A percentile compares a stretch with the other conserved stretches of the same genome.
These are phyloP conservation scores for Schizothorax lantsangensis DNA, from an alignment of 2,797 vertebrate genomes.

Conservation along the genomic window DNA sequence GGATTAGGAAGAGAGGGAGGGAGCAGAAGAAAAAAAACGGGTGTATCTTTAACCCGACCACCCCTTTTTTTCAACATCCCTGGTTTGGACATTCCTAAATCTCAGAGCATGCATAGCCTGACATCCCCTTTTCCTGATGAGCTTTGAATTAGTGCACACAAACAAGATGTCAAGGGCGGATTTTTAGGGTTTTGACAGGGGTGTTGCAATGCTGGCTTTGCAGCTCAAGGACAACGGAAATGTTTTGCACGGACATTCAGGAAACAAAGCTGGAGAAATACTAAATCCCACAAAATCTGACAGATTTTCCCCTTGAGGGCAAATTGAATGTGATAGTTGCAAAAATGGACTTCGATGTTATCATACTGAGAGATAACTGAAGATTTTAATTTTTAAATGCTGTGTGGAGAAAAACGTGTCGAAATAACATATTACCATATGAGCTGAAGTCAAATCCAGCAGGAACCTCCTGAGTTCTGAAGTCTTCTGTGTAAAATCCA, in stretches of 20 bases:
- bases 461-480: slow-evolving; percentile 83
- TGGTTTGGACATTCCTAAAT: slow-evolving; percentile 60
- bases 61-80: slow-evolving; percentile 60
- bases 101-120: slow-evolving; percentile 51
- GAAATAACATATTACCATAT: slow-evolving; percentile 74
- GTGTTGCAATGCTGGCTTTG: slow-evolving; percentile 68
- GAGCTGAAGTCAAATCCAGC: slow-evolving; percentile 80
- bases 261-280: slow-evolving; percentile 67
- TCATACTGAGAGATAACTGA: neutral
- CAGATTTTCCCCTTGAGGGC: slow-evolving; percentile 7
- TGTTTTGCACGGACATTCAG: slow-evolving; percentile 73
- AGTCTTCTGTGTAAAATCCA: slow-evolving; percentile 80
- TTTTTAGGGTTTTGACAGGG: slow-evolving; percentile 67
- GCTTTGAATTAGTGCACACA: slow-evolving; percentile 47
- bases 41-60: slow-evolving; percentile 75
- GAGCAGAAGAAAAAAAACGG: slow-evolving; percentile 56
- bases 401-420: neutral
- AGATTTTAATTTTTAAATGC: neutral
- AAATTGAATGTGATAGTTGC: neutral
- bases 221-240: slow-evolving; percentile 77
- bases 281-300: slow-evolving; percentile 44
- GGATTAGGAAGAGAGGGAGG: slow-evolving; percentile 79
- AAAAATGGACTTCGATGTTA: neutral
- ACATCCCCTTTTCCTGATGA: slow-evolving; percentile 64
- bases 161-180: slow-evolving; percentile 74